A percentile compares a stretch with the other conserved stretches of the same genome.
phyloP scores from a whole-genome alignment of 2,888 invertebrate species.

The Abrostola tripartita region DNA sequence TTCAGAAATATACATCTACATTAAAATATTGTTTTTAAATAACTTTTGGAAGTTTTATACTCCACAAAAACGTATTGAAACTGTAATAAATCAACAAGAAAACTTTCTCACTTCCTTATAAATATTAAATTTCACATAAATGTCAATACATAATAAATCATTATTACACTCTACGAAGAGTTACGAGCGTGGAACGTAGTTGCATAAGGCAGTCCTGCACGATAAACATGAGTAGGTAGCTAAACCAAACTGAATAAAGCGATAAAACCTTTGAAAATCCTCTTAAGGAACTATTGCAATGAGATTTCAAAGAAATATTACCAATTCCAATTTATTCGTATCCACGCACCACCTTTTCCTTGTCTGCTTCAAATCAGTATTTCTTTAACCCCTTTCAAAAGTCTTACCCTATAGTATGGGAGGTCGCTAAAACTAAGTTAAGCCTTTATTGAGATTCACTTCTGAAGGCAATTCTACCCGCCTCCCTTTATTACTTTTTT shows the following conservation, averaged over 20 bases:
- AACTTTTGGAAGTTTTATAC: too few species aligned
- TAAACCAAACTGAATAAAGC: slow-evolving; percentile 34
- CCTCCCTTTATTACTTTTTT: slow-evolving; percentile 76
- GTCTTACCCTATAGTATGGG: slow-evolving; percentile 76
- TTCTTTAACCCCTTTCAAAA: slow-evolving; percentile 83
- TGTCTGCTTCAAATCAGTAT: slow-evolving; percentile 81
- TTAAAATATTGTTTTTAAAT: too few species aligned
- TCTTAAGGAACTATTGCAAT: slow-evolving; percentile 53
- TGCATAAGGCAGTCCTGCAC: background rate
- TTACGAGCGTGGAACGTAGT: background rate
- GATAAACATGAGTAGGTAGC: slow-evolving; percentile 1
- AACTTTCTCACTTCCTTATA: too few species aligned
- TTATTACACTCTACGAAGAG: slow-evolving; percentile 21
- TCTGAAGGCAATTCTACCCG: slow-evolving; percentile 71
- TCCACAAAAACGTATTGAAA: too few species aligned
- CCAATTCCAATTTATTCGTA: slow-evolving; percentile 76
- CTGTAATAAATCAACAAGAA: too few species aligned
- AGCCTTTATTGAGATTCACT: slow-evolving; percentile 79
- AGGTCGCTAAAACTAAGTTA: slow-evolving; percentile 59
- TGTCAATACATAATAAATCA: background rate
- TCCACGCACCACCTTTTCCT: slow-evolving; percentile 82
- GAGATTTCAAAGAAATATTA: slow-evolving; percentile 59
- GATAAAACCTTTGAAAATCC: slow-evolving; percentile 30
- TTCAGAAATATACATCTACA: too few species aligned
- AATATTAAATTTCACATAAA: too few species aligned